A percentile compares a stretch with the other conserved stretches of the same genome.
These are phyloP conservation scores for Asarcornis scutulata DNA, from an alignment of 2,113 vertebrate species.

Conservation along the genomic window DNA sequence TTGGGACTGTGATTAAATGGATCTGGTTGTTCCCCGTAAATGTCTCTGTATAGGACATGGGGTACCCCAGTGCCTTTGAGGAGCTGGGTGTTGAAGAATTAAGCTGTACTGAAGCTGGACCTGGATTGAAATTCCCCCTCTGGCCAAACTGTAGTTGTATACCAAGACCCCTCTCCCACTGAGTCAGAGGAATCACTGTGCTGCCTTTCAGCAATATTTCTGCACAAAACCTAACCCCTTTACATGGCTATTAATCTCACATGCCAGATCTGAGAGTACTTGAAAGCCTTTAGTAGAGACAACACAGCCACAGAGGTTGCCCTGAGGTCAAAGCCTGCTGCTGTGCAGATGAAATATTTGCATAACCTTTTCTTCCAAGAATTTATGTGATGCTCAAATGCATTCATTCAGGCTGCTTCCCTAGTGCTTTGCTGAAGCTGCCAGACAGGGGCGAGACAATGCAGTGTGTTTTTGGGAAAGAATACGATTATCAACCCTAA, in stretches of 20 bases:
- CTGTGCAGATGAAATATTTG: slow-evolving; percentile 46
- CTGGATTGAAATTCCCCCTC: neutral
- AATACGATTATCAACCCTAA: neutral
- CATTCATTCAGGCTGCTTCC: neutral
- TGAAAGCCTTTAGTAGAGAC: neutral
- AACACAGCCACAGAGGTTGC: neutral
- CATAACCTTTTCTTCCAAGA: slow-evolving; percentile 35
- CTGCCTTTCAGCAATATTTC: neutral
- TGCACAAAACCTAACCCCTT: neutral
- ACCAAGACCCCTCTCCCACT: neutral
- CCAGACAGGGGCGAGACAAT: neutral
- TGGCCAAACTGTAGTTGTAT: neutral
- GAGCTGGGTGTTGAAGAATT: neutral
- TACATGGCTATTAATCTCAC: neutral
- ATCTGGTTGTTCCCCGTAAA: neutral
- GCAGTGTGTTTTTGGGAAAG: neutral
- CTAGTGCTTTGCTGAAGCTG: neutral
- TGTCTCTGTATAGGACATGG: accelerated
- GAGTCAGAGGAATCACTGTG: neutral
- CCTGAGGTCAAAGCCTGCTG: neutral
- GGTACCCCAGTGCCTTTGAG: neutral
- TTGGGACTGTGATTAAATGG: neutral
- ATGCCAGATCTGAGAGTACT: neutral
- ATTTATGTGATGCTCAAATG: neutral
- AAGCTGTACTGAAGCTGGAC: neutral